Evolutionary conservation across 2,888 invertebrate species (phyloP), one percentile per base, ranked within the genome.

Genomic region (Melieria omissa): DNA sequence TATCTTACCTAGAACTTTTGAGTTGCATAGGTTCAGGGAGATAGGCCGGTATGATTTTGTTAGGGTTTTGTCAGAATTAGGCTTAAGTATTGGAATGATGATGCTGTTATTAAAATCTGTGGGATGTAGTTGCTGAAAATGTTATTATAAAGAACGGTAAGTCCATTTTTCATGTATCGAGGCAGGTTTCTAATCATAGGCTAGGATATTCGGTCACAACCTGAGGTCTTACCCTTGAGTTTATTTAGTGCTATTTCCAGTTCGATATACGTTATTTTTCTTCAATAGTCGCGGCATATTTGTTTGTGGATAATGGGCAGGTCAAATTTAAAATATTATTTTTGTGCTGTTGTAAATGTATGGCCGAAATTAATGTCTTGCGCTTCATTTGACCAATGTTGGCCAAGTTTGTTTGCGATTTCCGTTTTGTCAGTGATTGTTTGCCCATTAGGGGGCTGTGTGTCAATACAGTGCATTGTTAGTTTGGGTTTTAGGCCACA

Each of bases 1-100:
- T 4, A 72, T 74, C 66, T 75, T 76, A 16, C 72, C 73, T 1
- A 77, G 41, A 3, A 75, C 4, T 74, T 77, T 76, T 8, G 75
- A 49, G 29, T 68, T 41, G 64, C 74, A 74, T n/a, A 73, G 65
- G 44, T 78, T 76, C 0, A 74, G 73, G 7, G 74, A 75, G 7
- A 76, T 77, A 0, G 75, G 76, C 3, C 76, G 69, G 60, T 77
- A 75, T 4, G 76, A 78, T 9, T 66, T 65, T 5, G 66, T 55
- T 1, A 8, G 7, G n/a, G 73, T 71, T 61, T 77, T 75, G 8
- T 77, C 74, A 5, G 58, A 14, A 9, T 71, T 52, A 7, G 61
- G 75, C 70, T 75, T 77, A 1, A 65, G 58, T n/a, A 74, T 75
- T 0, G 73, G 74, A 14, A 71, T 74, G 4, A 76, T 58, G 5